Conservation (phyloP, 2,797 vertebrate genomes). For the Sebastes trivittatus region DNA sequence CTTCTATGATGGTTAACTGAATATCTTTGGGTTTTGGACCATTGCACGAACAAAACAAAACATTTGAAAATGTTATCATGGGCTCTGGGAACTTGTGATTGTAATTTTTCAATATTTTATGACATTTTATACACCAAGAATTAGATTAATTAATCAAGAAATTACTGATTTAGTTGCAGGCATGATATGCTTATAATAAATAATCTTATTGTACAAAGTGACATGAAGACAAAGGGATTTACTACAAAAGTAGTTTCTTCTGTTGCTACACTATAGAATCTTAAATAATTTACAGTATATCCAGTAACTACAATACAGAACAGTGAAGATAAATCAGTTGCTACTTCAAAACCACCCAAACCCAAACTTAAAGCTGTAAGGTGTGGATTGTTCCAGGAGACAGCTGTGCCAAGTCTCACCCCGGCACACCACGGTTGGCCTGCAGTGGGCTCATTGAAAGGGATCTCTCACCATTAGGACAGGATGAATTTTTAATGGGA, state of each 20-base stretch:
- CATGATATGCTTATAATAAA: not conserved
- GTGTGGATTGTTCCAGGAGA: conserved; percentile 32
- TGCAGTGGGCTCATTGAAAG: conserved; percentile 70
- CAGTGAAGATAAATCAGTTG: not conserved
- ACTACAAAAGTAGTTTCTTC: not conserved
- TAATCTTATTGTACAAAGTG: not conserved
- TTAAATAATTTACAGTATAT: not conserved
- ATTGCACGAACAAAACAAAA: not conserved
- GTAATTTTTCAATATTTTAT: not conserved
- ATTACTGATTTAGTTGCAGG: not conserved
- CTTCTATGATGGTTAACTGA: not conserved
- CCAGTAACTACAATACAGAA: not conserved
- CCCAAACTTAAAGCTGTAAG: conserved; percentile 15
- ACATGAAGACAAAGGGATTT: not conserved
- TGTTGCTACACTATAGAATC: not conserved
- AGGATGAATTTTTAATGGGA: conserved; percentile 82
- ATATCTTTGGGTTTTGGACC: not conserved
- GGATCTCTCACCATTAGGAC: conserved; percentile 74
- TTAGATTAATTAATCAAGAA: not conserved
- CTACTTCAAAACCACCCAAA: not conserved
- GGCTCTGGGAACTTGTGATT: not conserved
- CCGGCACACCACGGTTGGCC: conserved; percentile 45
- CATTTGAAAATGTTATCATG: not conserved
- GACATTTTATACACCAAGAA: not conserved
- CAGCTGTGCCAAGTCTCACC: conserved; percentile 61